phyloP scores from a whole-genome alignment of 2,797 vertebrate genomes.

The Anomalospiza imberbis region DNA sequence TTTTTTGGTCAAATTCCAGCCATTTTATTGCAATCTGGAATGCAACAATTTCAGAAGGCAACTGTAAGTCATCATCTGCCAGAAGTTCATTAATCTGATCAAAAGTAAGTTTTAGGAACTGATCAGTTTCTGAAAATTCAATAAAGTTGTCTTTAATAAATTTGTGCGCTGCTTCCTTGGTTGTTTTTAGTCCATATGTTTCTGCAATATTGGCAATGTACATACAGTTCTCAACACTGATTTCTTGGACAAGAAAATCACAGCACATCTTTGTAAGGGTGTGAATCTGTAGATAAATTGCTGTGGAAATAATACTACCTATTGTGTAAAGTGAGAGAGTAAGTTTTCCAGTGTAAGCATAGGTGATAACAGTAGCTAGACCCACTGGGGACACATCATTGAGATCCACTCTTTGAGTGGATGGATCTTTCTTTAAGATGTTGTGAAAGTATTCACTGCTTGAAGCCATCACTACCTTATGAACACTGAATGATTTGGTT shows the following conservation, averaged over 20 bases:
- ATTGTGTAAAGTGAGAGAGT: slow-evolving; percentile 96
- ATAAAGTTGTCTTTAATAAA: slow-evolving; percentile 98
- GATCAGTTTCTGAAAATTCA: slow-evolving; percentile 97
- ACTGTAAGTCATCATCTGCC: slow-evolving; percentile 90
- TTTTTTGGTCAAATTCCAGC: slow-evolving; percentile 98
- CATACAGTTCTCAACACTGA: slow-evolving; percentile 98
- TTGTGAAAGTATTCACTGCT: slow-evolving; percentile 93
- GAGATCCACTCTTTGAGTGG: slow-evolving; percentile 90
- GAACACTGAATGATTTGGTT: slow-evolving; percentile 94
- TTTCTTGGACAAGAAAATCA: slow-evolving; percentile 94
- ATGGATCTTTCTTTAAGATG: slow-evolving; percentile 90
- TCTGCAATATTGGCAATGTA: slow-evolving; percentile 95
- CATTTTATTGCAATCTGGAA: slow-evolving; percentile 98
- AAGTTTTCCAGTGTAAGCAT: slow-evolving; percentile 96
- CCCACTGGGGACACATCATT: slow-evolving; percentile 91
- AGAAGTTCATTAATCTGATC: slow-evolving; percentile 98
- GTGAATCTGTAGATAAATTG: slow-evolving; percentile 88
- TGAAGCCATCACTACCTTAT: slow-evolving; percentile 96
- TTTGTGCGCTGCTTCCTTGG: slow-evolving; percentile 90
- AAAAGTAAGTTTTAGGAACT: slow-evolving; percentile 97
- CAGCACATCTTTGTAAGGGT: slow-evolving; percentile 98
- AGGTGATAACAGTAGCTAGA: slow-evolving; percentile 92
- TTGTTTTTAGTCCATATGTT: slow-evolving; percentile 90
- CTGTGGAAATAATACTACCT: slow-evolving; percentile 95
- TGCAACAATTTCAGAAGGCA: slow-evolving; percentile 95